Base-by-base conservation (phyloP, 2,797 vertebrate genomes). In the Tragopan temminckii region DNA sequence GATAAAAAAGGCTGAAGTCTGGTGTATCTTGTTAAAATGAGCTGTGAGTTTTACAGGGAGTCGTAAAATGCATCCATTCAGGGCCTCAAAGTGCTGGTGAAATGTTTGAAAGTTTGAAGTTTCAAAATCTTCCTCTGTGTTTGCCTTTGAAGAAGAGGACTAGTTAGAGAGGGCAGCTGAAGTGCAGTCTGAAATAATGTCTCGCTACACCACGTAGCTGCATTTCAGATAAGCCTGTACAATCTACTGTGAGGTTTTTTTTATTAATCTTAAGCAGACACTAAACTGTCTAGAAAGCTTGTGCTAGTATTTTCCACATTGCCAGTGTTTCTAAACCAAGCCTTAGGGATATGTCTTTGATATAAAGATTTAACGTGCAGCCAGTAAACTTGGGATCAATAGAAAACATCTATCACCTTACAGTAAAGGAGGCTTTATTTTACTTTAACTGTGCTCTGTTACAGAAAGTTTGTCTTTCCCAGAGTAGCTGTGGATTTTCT, bases 391-490 rank as follows among this genome's bases (percentile, higher is more conserved):
- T 57, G 19, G 78, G 58, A 90, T 81, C 81, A 69, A 25, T 68
- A 85, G 84, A 91, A 89, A 81, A 15, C 36, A 86, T 93, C 35
- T 69, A 91, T 71, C 74, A 86, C 48, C 25, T 59, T 69, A 43
- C 48, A 85, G 80, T 71, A 93, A 94, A 93, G 68, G 31, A 89
- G 40, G 48, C 24, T 79, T 88, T 85, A 35, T 89, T 95, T 95
- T 58, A 36, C 64, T 85, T 85, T 45, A 89, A 89, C 81, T 72
- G 13, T 88, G 18, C 33, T 77, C 13, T 48, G 25, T 89, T 87
- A 81, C 5, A 80, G 46, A 14, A 94, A 95, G 43, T 88, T 93
- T 93, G n/a, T 66, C 42, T 92, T 95, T 94, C 57, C 91, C 87
- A 92, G 74, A 90, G 79, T 69, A 88, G 35, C 57, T 90, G 62